phyloP scores from a whole-genome alignment of 2,113 vertebrate species.

The Natator depressus region DNA sequence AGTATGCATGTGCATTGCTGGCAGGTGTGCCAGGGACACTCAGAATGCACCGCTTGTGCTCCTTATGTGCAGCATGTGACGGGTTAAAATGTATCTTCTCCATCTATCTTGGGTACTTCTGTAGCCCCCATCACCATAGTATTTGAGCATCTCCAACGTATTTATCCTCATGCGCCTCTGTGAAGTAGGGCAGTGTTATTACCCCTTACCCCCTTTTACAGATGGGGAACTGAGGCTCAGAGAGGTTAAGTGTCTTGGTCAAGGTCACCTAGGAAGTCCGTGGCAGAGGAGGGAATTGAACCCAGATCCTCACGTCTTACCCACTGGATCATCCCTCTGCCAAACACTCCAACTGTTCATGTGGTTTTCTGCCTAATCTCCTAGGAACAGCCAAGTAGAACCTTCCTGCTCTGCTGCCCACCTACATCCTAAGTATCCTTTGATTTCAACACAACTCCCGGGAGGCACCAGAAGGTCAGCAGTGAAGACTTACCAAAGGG shows the following conservation, averaged over 20 bases:
- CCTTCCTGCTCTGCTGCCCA: background rate
- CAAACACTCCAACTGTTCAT: rapidly evolving
- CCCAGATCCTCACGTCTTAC: rapidly evolving
- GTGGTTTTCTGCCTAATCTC: too few relatives aligned
- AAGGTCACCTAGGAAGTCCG: background rate
- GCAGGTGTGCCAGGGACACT: rapidly evolving
- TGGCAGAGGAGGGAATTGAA: background rate
- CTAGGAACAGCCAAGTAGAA: too few relatives aligned
- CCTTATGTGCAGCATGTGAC: background rate
- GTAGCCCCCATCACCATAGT: background rate
- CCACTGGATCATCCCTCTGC: rapidly evolving
- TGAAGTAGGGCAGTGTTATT: background rate
- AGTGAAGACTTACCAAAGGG: too few relatives aligned
- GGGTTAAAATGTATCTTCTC: background rate
- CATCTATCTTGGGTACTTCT: rapidly evolving
- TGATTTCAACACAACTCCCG: rapidly evolving
- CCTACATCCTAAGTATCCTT: background rate
- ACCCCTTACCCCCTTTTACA: background rate
- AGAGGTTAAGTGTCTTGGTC: background rate
- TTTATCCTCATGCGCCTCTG: constrained; percentile 1
- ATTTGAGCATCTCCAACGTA: background rate
- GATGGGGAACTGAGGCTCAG: background rate
- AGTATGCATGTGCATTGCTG: background rate
- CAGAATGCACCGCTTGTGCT: background rate
- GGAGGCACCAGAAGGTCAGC: background rate